Evolutionary conservation across 1,140 invertebrate genomes (phyloP), one percentile per base, ranked within the genome.

Genomic region (Tenebrio molitor): DNA sequence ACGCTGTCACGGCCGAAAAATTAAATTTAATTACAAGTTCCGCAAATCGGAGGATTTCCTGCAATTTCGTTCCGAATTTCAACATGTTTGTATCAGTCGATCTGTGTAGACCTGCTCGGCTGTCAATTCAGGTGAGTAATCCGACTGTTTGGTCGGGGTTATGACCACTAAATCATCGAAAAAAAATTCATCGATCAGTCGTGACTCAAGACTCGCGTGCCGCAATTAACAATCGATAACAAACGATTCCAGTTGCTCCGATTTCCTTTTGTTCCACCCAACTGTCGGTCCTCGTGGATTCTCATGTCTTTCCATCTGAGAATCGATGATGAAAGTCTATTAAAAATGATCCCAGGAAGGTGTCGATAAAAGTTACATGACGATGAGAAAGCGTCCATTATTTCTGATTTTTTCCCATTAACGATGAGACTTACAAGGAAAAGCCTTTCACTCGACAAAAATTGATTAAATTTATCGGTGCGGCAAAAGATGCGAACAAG

Each of bases 21-120:
- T 39, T 39, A 8, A 39, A 39, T 39, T 39, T 39, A 39, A 39
- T 39, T 39, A 39, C 36, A 5, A 39, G 36, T 39, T 39, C 36
- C 36, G 36, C 12, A 39, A 39, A 39, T 12, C 36, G 12, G 12
- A 7, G 36, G 36, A 39, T 39, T 39, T 39, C 36, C 36, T 39
- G 36, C 12, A 12, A 12, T 12, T 39, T 5, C 2, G 2, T 39
- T 39, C 12, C 12, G 6, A 29, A 12, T 39, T 39, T 39, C 36
- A 39, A 39, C 36, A 39, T 12, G 2, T 7, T 39, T 39, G 4
- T 5, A 33, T 10, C 29, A 4, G 29, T 33, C 10, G 4, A n/a
- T n/a, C n/a, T n/a, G n/a, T n/a, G n/a, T n/a, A n/a, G n/a, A n/a
- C n/a, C n/a, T n/a, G n/a, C n/a, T n/a, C n/a, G n/a, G n/a, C n/a